These are phyloP conservation scores for Neosalanx taihuensis DNA, from an alignment of 2,797 vertebrate genomes.

Conservation along the genomic window DNA sequence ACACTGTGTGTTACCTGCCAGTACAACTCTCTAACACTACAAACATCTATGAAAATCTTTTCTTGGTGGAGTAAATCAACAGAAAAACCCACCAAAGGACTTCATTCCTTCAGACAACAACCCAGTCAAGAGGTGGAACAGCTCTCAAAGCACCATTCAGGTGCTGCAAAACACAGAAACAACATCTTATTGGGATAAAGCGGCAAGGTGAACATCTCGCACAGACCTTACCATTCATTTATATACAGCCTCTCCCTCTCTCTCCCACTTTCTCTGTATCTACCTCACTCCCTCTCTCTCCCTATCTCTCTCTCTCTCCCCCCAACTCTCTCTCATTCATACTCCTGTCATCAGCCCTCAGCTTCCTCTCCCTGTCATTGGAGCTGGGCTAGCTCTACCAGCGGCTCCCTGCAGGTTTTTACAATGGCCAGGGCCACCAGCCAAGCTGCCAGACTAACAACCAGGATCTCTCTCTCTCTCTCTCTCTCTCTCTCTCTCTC, in stretches of 20 bases:
- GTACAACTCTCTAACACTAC: too few species aligned
- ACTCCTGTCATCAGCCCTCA: constrained; percentile 10
- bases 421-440: constrained; percentile 1
- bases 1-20: too few species aligned
- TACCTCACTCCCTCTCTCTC: not conserved
- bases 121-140: not conserved
- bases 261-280: not conserved
- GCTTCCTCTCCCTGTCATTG: not conserved
- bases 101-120: too few species aligned
- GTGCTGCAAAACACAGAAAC: not conserved
- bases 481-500: not conserved
- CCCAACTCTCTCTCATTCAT: not conserved
- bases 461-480: not conserved
- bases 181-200: too few species aligned
- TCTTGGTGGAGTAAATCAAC: too few species aligned
- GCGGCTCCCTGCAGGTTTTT: not conserved
- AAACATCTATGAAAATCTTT: too few species aligned
- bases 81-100: too few species aligned
- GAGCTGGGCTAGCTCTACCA: not conserved
- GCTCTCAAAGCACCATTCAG: too few species aligned
- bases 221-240: not conserved
- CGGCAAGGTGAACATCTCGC: too few species aligned
- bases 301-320: not conserved
- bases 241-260: not conserved
- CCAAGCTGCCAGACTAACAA: constrained; percentile 5